phyloP scores from a whole-genome alignment of 2,888 invertebrate genomes.

The Cheilosia scutellata region DNA sequence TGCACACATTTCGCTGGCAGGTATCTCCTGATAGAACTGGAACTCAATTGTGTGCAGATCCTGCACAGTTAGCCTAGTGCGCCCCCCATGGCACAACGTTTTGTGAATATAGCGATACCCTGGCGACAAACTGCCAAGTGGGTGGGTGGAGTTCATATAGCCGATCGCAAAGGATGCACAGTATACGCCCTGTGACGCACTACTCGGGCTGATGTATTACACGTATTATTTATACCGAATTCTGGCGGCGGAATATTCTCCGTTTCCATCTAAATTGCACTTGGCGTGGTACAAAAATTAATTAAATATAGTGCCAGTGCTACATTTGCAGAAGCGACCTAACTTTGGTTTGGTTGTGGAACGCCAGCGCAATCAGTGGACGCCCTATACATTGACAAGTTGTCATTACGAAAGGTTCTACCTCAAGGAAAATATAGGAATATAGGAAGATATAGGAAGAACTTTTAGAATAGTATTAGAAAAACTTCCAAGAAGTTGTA shows the following conservation, averaged over 20 bases:
- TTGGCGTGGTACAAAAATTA: conserved; percentile 60
- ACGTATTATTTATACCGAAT: conserved; percentile 32
- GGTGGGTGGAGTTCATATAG: not conserved
- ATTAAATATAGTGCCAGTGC: conserved; percentile 68
- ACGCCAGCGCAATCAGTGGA: conserved; percentile 19
- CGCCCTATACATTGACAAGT: conserved; percentile 32
- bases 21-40: not conserved
- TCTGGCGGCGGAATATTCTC: conserved; percentile 43
- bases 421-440: too few species aligned
- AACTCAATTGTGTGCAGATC: conserved; percentile 20
- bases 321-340: conserved; percentile 7
- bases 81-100: not conserved
- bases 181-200: conserved; percentile 7
- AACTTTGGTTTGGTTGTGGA: not conserved
- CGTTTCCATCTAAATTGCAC: conserved; percentile 49
- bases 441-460: too few species aligned
- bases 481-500: not conserved
- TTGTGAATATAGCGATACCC: not conserved
- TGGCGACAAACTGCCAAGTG: not conserved
- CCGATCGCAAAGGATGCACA: conserved; percentile 25
- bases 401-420: conserved; percentile 4
- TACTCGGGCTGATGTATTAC: not conserved
- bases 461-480: too few species aligned
- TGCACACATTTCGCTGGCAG: conserved; percentile 16
- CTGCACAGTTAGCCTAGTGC: not conserved